These are phyloP conservation scores for Anhinga rufa DNA, from an alignment of 2,113 vertebrate species.

Conservation along the genomic window DNA sequence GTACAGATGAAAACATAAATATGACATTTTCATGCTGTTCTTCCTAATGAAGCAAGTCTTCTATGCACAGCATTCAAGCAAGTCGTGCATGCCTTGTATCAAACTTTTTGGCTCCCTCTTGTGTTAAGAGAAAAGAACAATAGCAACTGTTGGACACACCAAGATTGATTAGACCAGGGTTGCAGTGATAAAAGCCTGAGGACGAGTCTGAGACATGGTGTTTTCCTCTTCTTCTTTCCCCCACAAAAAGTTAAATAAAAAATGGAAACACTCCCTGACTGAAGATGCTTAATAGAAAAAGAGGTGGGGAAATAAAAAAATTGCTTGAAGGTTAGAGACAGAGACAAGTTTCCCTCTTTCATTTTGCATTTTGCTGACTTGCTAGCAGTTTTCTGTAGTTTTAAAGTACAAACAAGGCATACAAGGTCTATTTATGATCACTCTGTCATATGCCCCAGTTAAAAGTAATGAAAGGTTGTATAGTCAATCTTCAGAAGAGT, in stretches of 20 bases:
- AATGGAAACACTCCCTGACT: background rate
- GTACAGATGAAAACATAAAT: background rate
- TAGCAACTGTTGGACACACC: background rate
- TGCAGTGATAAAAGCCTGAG: background rate
- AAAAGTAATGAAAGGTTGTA: background rate
- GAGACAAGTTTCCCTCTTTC: background rate
- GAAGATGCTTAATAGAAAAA: background rate
- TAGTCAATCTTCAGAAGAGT: background rate
- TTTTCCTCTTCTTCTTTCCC: background rate
- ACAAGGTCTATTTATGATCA: background rate
- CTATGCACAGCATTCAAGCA: background rate
- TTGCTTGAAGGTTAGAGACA: background rate
- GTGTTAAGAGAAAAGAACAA: slow-evolving; percentile 25
- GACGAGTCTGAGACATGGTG: background rate
- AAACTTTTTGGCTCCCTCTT: slow-evolving; percentile 56
- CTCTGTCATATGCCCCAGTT: background rate
- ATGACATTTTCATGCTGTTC: background rate
- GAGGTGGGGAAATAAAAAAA: background rate
- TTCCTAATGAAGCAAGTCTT: background rate
- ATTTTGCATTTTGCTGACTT: background rate
- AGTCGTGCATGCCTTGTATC: background rate
- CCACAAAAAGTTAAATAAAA: background rate
- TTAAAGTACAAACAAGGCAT: background rate
- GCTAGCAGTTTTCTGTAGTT: background rate
- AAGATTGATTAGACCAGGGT: background rate